Conservation (phyloP, 92 coral and sea anemone species). For the Meandrina meandrites region DNA sequence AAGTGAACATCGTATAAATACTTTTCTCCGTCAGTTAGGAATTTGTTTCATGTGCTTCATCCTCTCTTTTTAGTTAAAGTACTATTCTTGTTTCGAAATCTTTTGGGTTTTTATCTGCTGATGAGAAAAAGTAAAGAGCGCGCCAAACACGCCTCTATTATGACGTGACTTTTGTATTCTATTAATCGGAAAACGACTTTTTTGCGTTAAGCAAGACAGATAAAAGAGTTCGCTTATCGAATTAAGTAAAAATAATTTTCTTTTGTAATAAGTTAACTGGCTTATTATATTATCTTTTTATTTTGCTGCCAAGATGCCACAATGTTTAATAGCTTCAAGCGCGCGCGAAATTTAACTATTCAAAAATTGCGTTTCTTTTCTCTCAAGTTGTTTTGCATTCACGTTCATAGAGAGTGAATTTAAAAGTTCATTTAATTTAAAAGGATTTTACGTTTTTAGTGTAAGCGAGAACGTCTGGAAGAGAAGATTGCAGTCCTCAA, state of each 20-base stretch:
- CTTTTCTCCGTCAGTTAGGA: not conserved
- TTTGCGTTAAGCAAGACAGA: not conserved
- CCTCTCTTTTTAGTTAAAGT: not conserved
- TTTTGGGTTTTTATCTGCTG: not conserved
- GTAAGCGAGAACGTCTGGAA: conserved; percentile 1
- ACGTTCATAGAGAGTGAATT: too few relatives aligned
- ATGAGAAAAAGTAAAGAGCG: not conserved
- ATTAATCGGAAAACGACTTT: not conserved
- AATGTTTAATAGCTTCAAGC: not conserved
- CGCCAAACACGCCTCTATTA: not conserved
- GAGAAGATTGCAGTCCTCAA: not conserved
- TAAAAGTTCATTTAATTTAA: not conserved
- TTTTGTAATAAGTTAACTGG: too few relatives aligned
- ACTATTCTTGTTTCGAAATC: not conserved
- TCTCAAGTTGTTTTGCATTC: too few relatives aligned
- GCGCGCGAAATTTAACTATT: not conserved
- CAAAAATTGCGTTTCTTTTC: not conserved
- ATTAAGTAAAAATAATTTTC: not conserved
- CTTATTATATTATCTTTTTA: too few relatives aligned
- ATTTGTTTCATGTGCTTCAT: not conserved
- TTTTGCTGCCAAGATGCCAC: not conserved
- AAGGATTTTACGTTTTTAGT: not conserved
- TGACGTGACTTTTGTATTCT: not conserved
- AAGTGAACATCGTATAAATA: not conserved
- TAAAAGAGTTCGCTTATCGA: too few relatives aligned